Evolutionary conservation across 2,797 vertebrate species (phyloP).

Genomic region (Nannoperca obscura): DNA sequence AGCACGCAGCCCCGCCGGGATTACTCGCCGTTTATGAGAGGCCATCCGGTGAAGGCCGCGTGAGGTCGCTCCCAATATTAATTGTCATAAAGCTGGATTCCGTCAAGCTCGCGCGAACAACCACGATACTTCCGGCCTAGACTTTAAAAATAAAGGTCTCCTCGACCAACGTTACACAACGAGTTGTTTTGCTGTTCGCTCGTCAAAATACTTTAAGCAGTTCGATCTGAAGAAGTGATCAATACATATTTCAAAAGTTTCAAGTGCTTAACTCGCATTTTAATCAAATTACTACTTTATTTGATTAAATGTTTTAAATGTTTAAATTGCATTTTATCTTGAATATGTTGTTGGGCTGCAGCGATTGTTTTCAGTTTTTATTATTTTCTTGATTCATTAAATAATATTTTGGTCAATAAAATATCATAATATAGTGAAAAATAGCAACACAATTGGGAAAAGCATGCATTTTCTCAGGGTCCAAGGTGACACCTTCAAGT

Average conservation of each 20-base stretch:
- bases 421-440: not conserved
- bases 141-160: constrained; percentile 66
- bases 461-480: not conserved
- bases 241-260: not conserved
- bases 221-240: not conserved
- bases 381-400: not conserved
- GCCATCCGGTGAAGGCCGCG: constrained; percentile 76
- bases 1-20: constrained; percentile 41
- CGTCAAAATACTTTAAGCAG: not conserved
- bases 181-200: not conserved
- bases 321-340: not conserved
- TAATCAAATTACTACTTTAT: no score
- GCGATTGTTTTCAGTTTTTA: not conserved
- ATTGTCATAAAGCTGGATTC: constrained; percentile 59
- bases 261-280: not conserved
- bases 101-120: constrained; percentile 22
- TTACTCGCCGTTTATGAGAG: constrained; percentile 54
- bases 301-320: not conserved
- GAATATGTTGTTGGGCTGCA: not conserved
- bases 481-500: not conserved
- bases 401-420: not conserved
- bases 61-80: constrained; percentile 77
- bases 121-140: constrained; percentile 38
- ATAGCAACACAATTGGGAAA: no score
- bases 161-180: no score